Evolutionary conservation across 2,888 invertebrate genomes (phyloP).

Genomic region (Timema cristinae): DNA sequence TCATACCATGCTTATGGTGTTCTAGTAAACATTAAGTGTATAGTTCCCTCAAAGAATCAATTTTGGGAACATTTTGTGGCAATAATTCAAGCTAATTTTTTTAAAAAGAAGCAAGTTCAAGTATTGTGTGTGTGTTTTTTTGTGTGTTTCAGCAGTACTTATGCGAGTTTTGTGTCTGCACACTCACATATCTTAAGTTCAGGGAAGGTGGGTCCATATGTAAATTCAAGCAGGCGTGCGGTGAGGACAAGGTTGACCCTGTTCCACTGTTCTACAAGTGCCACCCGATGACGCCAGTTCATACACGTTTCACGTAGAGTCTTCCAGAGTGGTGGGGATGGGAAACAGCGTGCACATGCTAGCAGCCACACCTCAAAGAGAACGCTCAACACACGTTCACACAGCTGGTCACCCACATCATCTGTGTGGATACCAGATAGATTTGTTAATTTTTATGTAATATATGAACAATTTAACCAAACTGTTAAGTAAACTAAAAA

Average conservation of each 20-base stretch:
- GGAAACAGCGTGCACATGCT: conserved; percentile 78
- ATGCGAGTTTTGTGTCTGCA: too few species aligned
- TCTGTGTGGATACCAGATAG: conserved; percentile 48
- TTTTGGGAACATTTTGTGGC: too few species aligned
- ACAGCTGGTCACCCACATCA: conserved; percentile 92
- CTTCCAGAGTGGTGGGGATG: conserved; percentile 93
- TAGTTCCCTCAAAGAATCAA: too few species aligned
- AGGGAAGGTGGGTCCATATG: conserved; percentile 84
- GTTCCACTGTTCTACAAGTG: conserved; percentile 93
- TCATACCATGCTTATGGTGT: too few species aligned
- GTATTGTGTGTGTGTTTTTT: too few species aligned
- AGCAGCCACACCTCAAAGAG: conserved; percentile 85
- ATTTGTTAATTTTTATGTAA: too few species aligned
- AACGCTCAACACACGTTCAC: conserved; percentile 89
- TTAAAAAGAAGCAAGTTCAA: too few species aligned
- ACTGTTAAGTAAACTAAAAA: too few species aligned
- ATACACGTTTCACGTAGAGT: conserved; percentile 88
- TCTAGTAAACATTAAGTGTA: too few species aligned
- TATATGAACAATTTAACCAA: too few species aligned
- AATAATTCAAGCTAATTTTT: too few species aligned
- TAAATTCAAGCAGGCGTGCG: conserved; percentile 74
- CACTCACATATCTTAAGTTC: conserved; percentile 70
- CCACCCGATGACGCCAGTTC: conserved; percentile 91
- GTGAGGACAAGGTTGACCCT: conserved; percentile 87
- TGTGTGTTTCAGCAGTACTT: too few species aligned